Evolutionary conservation across 2,888 invertebrate species (phyloP), one percentile per base, ranked within the genome.

Genomic region (Tipula lateralis): DNA sequence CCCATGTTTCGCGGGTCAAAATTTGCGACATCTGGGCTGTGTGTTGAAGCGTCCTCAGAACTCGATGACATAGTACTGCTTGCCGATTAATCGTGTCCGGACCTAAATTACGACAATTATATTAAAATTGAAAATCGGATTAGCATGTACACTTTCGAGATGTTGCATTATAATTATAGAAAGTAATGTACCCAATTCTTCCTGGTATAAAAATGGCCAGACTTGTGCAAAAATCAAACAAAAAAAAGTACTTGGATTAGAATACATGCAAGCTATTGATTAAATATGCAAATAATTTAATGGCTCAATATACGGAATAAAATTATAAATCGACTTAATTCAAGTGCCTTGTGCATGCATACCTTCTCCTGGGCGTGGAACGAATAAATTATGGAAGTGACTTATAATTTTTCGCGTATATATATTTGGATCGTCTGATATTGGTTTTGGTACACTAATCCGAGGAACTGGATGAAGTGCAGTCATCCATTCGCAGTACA

Each of bases 401-500:
- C 94, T 93, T 82, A 99, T 94, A 87, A 99, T 98, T 90, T 95
- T 96, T 86, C 96, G 92, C 0, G 96, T 95, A 90, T 98, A 99
- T 86, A 95, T 92, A 89, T 97, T 96, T 0, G 98, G 97, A 88
- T 97, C 96, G 85, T 96, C 96, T 82, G 94, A 92, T 12, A 99
- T 94, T 0, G 98, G 97, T 87, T 93, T 93, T 0, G 99, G 99
- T 19, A 98, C 95, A 87, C 96, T 95, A 84, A 96, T 93, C 88
- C 96, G 96, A 0, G 97, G 96, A 30, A 93, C 93, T 29, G 95
- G 94, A 86, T 96, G 93, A 86, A 99, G 91, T 1, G 98, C 96
- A 0, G 96, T 95, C 86, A 99, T 91, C 99, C 99, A 99, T 88
- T 99, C 97, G 89, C 98, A 98, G 89, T 99, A 99, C 39, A 99